These are phyloP conservation scores for Hypocryptadius cinnamomeus DNA, from an alignment of 2,113 vertebrate species.

Conservation along the genomic window DNA sequence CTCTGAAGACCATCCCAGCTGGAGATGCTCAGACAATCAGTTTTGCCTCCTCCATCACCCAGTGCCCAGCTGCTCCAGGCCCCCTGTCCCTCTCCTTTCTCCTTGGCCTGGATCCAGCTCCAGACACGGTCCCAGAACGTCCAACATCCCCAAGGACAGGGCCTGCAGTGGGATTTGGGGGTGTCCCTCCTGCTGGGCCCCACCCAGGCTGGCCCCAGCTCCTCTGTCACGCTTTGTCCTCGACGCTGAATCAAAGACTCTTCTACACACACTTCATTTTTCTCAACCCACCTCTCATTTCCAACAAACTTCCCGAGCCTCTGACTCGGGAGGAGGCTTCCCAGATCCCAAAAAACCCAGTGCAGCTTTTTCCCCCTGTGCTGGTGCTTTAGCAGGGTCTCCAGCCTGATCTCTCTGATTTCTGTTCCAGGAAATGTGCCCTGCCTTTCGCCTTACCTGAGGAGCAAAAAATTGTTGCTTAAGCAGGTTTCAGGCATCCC, in stretches of 20 bases:
- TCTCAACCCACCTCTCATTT: not conserved
- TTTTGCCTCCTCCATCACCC: not conserved
- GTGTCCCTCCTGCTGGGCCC: not conserved
- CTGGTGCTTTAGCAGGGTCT: not conserved
- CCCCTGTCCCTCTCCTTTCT: not conserved
- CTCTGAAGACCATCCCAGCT: not conserved
- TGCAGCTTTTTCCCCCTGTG: not conserved
- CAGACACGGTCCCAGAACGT: accelerated
- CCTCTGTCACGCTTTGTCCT: not conserved
- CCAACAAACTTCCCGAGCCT: not conserved
- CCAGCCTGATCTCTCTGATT: not conserved
- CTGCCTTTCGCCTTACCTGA: not conserved
- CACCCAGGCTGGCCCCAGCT: not conserved
- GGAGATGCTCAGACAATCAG: not conserved
- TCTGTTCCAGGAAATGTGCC: not conserved
- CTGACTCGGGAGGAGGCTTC: not conserved
- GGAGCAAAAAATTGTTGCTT: conserved; percentile 23
- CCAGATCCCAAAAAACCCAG: not conserved
- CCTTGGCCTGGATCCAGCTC: not conserved
- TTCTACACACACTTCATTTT: not conserved
- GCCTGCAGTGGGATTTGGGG: not conserved
- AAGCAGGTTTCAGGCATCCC: conserved; percentile 36
- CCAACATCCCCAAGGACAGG: accelerated
- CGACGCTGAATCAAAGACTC: not conserved
- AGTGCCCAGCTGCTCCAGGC: not conserved